Conservation (phyloP, 2,888 invertebrate species). For the Pycnomerus fuliginosus region DNA sequence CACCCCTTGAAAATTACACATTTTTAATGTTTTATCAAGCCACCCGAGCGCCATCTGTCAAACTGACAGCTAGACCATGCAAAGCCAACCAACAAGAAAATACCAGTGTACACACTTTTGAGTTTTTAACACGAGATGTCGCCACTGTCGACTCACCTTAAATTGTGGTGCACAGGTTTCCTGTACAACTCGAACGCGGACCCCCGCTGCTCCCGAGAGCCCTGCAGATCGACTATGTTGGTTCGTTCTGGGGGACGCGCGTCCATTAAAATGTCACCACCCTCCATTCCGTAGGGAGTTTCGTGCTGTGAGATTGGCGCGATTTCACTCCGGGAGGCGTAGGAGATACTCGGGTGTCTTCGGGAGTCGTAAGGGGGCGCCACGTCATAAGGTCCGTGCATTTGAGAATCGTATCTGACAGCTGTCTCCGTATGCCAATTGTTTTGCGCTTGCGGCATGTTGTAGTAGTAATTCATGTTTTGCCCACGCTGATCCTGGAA, state of each 20-base stretch:
- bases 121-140: conserved; percentile 8
- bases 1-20: conserved; percentile 44
- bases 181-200: conserved; percentile 94
- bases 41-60: no score
- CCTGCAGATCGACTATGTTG: conserved; percentile 67
- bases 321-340: conserved; percentile 51
- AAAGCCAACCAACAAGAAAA: conserved; percentile 26
- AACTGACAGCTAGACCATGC: conserved; percentile 26
- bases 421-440: conserved; percentile 35
- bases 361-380: conserved; percentile 49
- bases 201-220: conserved; percentile 85
- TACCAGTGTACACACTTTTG: conserved; percentile 47
- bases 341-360: conserved; percentile 51
- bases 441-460: conserved; percentile 43
- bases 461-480: conserved; percentile 49
- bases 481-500: conserved; percentile 44
- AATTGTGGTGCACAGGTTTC: conserved; percentile 83
- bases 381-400: conserved; percentile 49
- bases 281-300: conserved; percentile 40
- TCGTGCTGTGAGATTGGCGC: conserved; percentile 46
- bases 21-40: no score
- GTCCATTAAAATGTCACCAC: conserved; percentile 34
- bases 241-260: conserved; percentile 39
- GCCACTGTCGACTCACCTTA: conserved; percentile 60
- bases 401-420: conserved; percentile 43